phyloP scores from a whole-genome alignment of 2,797 vertebrate genomes.

The Pipistrellus kuhlii region DNA sequence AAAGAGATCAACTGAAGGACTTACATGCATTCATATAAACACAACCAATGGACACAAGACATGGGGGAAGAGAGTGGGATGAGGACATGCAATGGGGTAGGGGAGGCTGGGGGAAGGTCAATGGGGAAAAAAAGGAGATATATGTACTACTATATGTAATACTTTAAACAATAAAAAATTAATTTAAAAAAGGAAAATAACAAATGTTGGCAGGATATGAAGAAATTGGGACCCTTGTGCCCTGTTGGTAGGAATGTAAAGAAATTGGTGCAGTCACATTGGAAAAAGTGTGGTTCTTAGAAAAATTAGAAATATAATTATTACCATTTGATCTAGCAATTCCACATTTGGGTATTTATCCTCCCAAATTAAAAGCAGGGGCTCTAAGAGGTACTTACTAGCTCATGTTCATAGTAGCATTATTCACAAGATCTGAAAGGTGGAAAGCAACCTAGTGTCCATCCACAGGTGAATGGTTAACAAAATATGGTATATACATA shows the following conservation, averaged over 20 bases:
- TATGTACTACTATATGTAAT: no score
- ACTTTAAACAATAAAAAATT: no score
- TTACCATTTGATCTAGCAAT: neutral
- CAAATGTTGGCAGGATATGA: neutral
- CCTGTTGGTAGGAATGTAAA: neutral
- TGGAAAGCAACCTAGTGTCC: neutral
- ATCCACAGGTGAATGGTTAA: neutral
- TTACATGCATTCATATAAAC: no score
- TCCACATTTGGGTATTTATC: neutral
- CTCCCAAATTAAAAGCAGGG: neutral
- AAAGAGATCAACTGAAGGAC: no score
- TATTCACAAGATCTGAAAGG: neutral
- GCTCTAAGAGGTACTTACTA: neutral
- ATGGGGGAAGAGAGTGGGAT: no score
- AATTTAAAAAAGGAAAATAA: no score
- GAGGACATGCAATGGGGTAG: no score
- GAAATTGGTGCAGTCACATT: neutral
- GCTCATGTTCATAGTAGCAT: neutral
- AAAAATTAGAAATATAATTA: neutral
- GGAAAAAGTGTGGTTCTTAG: neutral
- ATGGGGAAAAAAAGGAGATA: no score
- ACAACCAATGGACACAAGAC: no score
- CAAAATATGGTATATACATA: neutral
- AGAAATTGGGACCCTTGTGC: neutral
- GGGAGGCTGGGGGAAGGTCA: no score